Conservation (phyloP, 2,113 vertebrate genomes). For the human region GRCh38 chr21:18239001-18239500, state of each 20-base stretch:
- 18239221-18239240: not conserved
- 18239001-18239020: not conserved
- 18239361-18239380: not conserved
- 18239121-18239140: not conserved
- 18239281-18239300: constrained; percentile 8
- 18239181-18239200: not conserved
- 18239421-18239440: not conserved
- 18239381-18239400: constrained; percentile 30
- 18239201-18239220: not conserved
- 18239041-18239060: not conserved
- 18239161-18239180: not conserved
- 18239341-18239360: not conserved
- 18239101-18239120: not conserved
- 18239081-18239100: not conserved
- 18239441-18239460: not conserved
- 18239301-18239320: not conserved
- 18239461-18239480: not conserved
- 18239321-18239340: not conserved
- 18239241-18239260: not conserved
- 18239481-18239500: not conserved
- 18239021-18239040: not conserved
- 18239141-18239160: not conserved
- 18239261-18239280: not conserved
- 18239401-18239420: constrained; percentile 51
- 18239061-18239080: not conserved